Percentiles rank a stretch among this genome's conserved stretches.
These are phyloP conservation scores for Papilio helenus DNA, from an alignment of 1,140 invertebrate species.

Conservation along the genomic window DNA sequence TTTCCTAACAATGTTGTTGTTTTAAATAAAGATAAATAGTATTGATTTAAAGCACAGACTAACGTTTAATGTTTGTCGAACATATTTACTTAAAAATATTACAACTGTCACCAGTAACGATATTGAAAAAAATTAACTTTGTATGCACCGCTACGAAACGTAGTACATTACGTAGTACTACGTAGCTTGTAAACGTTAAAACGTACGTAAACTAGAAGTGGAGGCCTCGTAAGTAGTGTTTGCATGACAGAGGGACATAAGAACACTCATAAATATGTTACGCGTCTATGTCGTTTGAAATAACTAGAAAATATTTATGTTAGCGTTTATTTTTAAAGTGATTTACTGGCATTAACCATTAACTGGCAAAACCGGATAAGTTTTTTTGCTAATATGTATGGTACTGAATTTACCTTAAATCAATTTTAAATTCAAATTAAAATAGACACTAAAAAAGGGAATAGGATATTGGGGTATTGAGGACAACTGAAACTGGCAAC, in stretches of 20 bases:
- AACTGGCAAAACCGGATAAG: no score
- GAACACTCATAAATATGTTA: slow-evolving; percentile 21
- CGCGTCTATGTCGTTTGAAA: slow-evolving; percentile 13
- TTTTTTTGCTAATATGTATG: background rate
- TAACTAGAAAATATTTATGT: slow-evolving; percentile 14
- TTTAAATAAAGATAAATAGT: no score
- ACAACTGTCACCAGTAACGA: background rate
- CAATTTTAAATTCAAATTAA: background rate
- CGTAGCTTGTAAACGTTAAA: slow-evolving; percentile 1
- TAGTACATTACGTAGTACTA: slow-evolving; percentile 21
- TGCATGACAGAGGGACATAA: slow-evolving; percentile 25
- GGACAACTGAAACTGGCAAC: no score
- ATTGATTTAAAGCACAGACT: no score
- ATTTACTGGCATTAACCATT: background rate
- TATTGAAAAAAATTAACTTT: background rate
- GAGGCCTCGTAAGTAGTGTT: slow-evolving; percentile 7
- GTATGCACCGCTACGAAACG: background rate
- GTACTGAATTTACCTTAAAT: background rate
- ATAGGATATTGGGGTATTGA: no score
- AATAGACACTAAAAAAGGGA: no score
- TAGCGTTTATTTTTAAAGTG: background rate
- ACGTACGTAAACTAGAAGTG: slow-evolving; percentile 24
- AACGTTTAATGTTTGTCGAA: background rate
- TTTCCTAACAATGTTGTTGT: no score
- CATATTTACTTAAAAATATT: background rate